phyloP scores from a whole-genome alignment of 2,113 vertebrate genomes.

The Dunckerocampus dactyliophorus region DNA sequence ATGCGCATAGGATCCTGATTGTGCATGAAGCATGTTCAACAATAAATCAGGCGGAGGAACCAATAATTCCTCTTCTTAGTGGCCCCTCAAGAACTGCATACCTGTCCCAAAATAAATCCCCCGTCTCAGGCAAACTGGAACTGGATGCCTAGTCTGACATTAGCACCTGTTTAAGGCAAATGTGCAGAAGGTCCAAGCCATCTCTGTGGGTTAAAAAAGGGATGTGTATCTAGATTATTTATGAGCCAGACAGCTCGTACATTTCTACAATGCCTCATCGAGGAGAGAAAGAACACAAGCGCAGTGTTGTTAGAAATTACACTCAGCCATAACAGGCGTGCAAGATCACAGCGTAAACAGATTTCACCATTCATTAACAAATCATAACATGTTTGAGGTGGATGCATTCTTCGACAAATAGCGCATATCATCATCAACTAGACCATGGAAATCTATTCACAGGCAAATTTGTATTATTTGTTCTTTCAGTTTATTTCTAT shows the following conservation, averaged over 20 bases:
- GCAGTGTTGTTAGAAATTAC: neutral
- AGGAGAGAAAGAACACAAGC: constrained; percentile 2
- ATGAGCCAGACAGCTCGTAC: constrained; percentile 21
- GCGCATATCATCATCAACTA: no score
- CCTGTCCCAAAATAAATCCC: constrained; percentile 54
- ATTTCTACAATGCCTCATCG: constrained; percentile 10
- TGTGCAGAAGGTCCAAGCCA: constrained; percentile 4
- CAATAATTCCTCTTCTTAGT: no score
- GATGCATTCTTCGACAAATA: neutral
- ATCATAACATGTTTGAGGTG: neutral
- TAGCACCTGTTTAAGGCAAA: constrained; percentile 49
- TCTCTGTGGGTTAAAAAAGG: constrained; percentile 30
- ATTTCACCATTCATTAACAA: neutral
- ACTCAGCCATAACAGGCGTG: constrained; percentile 25
- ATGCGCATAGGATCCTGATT: neutral
- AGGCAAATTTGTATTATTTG: no score
- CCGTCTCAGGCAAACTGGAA: constrained; percentile 8
- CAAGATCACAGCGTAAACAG: neutral
- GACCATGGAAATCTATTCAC: no score
- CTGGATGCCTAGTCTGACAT: constrained; percentile 55
- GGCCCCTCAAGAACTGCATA: constrained; percentile 14
- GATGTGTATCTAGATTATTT: constrained; percentile 43
- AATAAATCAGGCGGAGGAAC: neutral
- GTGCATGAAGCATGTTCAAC: neutral
- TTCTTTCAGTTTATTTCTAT: no score